These are phyloP conservation scores for Agapostemon virescens DNA, from an alignment of 2,888 invertebrate genomes.

Conservation along the genomic window DNA sequence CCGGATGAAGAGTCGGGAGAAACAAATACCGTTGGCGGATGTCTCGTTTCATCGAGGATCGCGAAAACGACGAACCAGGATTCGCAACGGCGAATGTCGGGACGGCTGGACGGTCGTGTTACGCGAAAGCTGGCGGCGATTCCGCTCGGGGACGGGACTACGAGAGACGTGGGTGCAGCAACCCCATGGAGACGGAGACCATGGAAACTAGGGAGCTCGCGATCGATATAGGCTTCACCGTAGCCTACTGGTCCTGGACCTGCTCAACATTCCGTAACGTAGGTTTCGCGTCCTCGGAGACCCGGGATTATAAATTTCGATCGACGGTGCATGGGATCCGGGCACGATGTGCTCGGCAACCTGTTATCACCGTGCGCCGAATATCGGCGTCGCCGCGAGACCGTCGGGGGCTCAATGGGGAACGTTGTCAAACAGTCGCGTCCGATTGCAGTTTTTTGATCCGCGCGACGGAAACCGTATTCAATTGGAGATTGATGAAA, in stretches of 20 bases:
- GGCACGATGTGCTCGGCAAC: neutral
- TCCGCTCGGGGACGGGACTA: slow-evolving; percentile 25
- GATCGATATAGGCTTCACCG: slow-evolving; percentile 58
- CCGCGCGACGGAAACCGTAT: neutral
- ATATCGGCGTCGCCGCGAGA: neutral
- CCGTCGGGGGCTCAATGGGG: neutral
- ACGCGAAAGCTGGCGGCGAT: slow-evolving; percentile 52
- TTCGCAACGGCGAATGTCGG: slow-evolving; percentile 25
- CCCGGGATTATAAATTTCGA: slow-evolving; percentile 42
- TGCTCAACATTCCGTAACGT: slow-evolving; percentile 51
- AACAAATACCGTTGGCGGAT: neutral
- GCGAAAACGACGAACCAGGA: slow-evolving; percentile 33
- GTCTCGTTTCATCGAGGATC: slow-evolving; percentile 24
- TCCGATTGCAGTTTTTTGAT: slow-evolving; percentile 16
- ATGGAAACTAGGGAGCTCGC: slow-evolving; percentile 59
- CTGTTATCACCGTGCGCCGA: neutral
- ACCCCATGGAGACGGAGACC: slow-evolving; percentile 64
- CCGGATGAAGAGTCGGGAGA: neutral
- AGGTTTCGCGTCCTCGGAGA: slow-evolving; percentile 20
- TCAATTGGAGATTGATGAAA: slow-evolving; percentile 6
- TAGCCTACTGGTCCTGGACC: slow-evolving; percentile 60
- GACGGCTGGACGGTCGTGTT: slow-evolving; percentile 23
- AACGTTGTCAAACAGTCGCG: slow-evolving; percentile 8
- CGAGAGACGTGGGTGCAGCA: slow-evolving; percentile 46
- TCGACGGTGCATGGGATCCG: slow-evolving; percentile 6